Evolutionary conservation across 2,797 vertebrate genomes (phyloP).

Genomic region (Rhabdomys pumilio): DNA sequence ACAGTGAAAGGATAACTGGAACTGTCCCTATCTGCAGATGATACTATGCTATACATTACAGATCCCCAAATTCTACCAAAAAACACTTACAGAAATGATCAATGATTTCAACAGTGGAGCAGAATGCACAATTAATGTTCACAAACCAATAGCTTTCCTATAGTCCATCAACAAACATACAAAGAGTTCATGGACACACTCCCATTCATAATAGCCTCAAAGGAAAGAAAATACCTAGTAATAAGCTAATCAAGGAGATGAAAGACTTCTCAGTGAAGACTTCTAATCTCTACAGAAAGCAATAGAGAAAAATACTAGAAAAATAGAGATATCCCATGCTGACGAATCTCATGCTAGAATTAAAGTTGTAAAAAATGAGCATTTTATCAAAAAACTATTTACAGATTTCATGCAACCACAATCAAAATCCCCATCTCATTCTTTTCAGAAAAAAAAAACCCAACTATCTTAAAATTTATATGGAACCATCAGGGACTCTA

Average conservation of each 20-base stretch:
- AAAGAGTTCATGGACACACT: background rate
- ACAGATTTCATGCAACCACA: background rate
- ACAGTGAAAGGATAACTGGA: background rate
- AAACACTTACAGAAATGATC: background rate
- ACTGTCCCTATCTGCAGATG: background rate
- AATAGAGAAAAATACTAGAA: background rate
- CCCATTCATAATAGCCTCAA: background rate
- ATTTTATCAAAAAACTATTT: background rate
- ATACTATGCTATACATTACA: background rate
- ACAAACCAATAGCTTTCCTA: background rate
- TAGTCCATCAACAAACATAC: background rate
- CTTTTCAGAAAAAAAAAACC: background rate
- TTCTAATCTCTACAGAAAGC: background rate
- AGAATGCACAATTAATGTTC: background rate
- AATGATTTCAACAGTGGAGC: background rate
- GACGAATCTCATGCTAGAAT: background rate
- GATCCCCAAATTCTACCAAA: background rate
- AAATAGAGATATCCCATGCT: background rate
- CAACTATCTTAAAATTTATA: background rate
- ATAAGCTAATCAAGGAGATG: background rate
- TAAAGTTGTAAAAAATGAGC: background rate
- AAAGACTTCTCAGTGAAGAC: background rate
- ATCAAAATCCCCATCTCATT: background rate
- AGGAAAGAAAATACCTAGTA: background rate
- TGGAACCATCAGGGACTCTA: background rate